Conservation (phyloP, 1,140 invertebrate genomes). For the Wasmannia auropunctata region DNA sequence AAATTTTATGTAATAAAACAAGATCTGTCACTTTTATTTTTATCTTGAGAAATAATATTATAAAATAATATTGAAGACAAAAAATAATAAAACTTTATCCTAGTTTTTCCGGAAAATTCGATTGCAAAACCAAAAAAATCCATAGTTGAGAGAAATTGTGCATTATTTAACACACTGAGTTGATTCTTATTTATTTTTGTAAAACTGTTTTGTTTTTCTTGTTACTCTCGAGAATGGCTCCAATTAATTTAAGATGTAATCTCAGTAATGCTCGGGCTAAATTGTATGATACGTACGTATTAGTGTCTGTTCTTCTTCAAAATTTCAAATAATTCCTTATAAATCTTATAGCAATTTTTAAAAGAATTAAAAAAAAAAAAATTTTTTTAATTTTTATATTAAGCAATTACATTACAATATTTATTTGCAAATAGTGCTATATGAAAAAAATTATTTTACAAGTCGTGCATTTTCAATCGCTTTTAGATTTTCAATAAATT, state of each 20-base stretch:
- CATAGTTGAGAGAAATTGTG: background rate
- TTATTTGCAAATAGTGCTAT: background rate
- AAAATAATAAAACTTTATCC: background rate
- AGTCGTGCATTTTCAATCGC: background rate
- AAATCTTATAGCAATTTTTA: background rate
- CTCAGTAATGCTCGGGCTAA: background rate
- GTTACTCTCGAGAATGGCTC: background rate
- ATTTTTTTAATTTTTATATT: background rate
- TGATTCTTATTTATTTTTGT: background rate
- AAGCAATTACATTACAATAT: background rate
- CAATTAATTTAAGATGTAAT: constrained; percentile 43
- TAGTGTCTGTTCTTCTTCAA: background rate
- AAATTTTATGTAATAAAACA: background rate
- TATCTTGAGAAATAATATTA: background rate
- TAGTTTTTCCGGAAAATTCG: background rate
- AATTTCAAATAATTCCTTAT: background rate
- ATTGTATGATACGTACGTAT: background rate
- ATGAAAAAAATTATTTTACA: background rate
- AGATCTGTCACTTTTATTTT: background rate
- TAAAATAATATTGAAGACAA: background rate
- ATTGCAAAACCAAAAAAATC: background rate
- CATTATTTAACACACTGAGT: background rate
- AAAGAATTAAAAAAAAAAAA: too few relatives aligned
- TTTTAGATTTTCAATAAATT: background rate
- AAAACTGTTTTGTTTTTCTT: constrained; percentile 18